Percentiles rank a stretch among this genome's conserved stretches.
Conservation (phyloP, 1,140 invertebrate genomes). For the Frieseomelitta varia region DNA sequence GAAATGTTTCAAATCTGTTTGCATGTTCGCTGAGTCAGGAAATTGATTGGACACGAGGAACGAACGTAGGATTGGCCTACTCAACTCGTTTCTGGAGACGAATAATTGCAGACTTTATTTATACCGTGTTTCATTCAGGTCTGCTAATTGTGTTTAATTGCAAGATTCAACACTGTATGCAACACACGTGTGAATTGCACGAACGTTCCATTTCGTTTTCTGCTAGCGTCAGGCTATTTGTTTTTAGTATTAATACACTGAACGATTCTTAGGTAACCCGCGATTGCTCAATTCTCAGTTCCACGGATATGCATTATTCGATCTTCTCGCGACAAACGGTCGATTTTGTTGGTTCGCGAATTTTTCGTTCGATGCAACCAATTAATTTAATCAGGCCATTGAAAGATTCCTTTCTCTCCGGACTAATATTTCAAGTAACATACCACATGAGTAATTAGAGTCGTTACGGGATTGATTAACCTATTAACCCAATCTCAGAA, state of each 20-base stretch:
- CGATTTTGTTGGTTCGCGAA: not conserved
- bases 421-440: not conserved
- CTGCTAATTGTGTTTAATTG: not conserved
- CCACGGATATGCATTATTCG: not conserved
- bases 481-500: not conserved
- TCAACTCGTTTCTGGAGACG: too few species aligned
- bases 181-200: not conserved
- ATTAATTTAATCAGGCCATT: slow-evolving; percentile 19
- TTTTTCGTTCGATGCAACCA: slow-evolving; percentile 1
- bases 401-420: slow-evolving; percentile 1
- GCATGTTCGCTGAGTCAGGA: not conserved
- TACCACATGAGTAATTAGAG: not conserved
- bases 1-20: not conserved
- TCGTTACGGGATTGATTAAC: not conserved
- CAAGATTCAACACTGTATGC: not conserved
- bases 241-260: not conserved
- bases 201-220: not conserved
- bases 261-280: not conserved
- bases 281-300: not conserved
- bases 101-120: not conserved
- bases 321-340: not conserved
- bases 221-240: not conserved
- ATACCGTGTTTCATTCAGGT: not conserved
- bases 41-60: not conserved
- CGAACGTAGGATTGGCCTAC: not conserved